Evolutionary conservation across 2,888 invertebrate species (phyloP).

Genomic region (Flexamia atlantica): DNA sequence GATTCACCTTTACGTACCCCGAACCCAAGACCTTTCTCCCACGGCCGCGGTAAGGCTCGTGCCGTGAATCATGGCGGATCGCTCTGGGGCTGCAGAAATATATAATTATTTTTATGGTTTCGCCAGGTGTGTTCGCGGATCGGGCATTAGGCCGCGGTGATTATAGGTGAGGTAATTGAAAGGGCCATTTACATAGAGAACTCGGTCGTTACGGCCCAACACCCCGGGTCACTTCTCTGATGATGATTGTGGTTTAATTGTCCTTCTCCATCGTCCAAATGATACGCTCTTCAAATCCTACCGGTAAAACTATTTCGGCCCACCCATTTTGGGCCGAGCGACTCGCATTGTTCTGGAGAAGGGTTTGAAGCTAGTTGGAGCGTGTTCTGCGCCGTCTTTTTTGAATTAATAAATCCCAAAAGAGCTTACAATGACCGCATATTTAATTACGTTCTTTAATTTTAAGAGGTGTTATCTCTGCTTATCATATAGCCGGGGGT

Average conservation of each 20-base stretch:
- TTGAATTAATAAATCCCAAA: too few species aligned
- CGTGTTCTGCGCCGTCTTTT: too few species aligned
- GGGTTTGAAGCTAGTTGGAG: not conserved
- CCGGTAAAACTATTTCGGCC: conserved; percentile 48
- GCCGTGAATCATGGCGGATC: conserved; percentile 42
- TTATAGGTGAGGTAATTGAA: conserved; percentile 60
- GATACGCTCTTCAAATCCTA: conserved; percentile 50
- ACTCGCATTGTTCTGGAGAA: conserved; percentile 6
- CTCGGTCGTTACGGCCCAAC: conserved; percentile 55
- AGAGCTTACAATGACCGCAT: too few species aligned
- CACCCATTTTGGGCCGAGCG: conserved; percentile 29
- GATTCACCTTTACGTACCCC: not conserved
- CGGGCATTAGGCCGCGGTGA: conserved; percentile 34
- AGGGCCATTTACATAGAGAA: conserved; percentile 62
- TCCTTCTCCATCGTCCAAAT: conserved; percentile 49
- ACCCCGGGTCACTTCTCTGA: conserved; percentile 58
- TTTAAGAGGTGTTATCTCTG: too few species aligned
- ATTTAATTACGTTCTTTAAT: too few species aligned
- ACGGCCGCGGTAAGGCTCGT: conserved; percentile 17
- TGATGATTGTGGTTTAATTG: conserved; percentile 63
- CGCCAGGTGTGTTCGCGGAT: conserved; percentile 39
- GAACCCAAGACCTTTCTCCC: not conserved
- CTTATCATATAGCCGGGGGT: too few species aligned
- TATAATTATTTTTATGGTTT: conserved; percentile 50
- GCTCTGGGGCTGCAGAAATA: conserved; percentile 44